Evolutionary conservation across 1,140 invertebrate genomes (phyloP).

Genomic region (Polyergus mexicanus): DNA sequence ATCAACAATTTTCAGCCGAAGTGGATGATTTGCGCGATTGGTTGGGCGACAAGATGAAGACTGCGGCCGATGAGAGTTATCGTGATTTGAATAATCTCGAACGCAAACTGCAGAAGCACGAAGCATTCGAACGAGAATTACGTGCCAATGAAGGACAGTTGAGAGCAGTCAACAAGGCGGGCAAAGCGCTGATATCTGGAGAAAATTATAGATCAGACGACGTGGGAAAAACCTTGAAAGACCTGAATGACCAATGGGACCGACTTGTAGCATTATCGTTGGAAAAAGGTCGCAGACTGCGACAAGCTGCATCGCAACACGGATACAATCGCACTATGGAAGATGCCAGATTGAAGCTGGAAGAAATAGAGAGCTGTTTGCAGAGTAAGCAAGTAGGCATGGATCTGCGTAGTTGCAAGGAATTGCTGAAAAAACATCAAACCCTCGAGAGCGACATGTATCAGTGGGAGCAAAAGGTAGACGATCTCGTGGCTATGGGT

Average conservation of each 20-base stretch:
- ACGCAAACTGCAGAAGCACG: conserved; percentile 98
- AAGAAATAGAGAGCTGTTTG: conserved; percentile 92
- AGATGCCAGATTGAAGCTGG: conserved; percentile 93
- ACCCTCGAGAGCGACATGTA: conserved; percentile 93
- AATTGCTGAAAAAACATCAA: conserved; percentile 94
- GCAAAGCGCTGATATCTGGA: conserved; percentile 90
- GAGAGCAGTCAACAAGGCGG: conserved; percentile 93
- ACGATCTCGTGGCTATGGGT: conserved; percentile 92
- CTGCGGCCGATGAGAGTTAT: conserved; percentile 97
- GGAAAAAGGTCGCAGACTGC: conserved; percentile 94
- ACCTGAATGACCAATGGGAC: conserved; percentile 92
- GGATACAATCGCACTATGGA: conserved; percentile 92
- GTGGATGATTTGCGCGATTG: conserved; percentile 95
- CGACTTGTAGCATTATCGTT: conserved; percentile 90
- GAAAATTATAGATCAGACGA: conserved; percentile 91
- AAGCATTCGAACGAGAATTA: conserved; percentile 98
- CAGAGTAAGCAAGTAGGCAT: conserved; percentile 93
- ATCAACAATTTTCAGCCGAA: conserved; percentile 95
- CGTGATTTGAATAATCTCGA: conserved; percentile 96
- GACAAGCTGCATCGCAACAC: conserved; percentile 92
- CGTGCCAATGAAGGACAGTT: conserved; percentile 96
- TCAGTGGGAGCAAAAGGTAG: conserved; percentile 92
- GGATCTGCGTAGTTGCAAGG: conserved; percentile 95
- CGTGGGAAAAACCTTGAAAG: conserved; percentile 89
- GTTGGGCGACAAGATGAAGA: conserved; percentile 97